Conservation (phyloP, 2,113 vertebrate species). For the Penelope pileata region DNA sequence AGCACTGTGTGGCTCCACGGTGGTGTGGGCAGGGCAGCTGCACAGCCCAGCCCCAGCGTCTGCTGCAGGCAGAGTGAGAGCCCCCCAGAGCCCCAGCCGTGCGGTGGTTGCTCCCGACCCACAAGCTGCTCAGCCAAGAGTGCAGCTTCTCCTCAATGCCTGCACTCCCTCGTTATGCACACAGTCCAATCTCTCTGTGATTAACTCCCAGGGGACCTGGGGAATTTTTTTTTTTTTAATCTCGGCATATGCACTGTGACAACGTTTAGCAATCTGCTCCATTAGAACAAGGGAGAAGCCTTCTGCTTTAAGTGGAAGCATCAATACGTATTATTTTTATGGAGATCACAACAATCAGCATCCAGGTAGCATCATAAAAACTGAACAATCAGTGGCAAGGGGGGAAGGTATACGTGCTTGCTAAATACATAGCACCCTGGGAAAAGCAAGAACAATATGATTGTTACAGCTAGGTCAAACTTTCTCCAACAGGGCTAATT, state of each 20-base stretch:
- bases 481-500: conserved; percentile 16
- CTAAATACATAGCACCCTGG: neutral
- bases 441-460: neutral
- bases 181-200: neutral
- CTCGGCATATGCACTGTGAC: rapidly evolving
- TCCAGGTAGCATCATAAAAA: neutral
- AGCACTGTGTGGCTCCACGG: rapidly evolving
- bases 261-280: neutral
- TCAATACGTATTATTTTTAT: neutral
- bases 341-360: neutral
- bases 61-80: neutral
- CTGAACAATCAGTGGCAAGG: neutral
- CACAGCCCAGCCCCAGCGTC: neutral
- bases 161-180: neutral
- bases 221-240: neutral
- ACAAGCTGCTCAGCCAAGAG: neutral
- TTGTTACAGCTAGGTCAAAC: neutral
- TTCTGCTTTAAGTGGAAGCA: neutral
- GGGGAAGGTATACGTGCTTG: neutral
- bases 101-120: rapidly evolving
- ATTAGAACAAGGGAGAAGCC: neutral
- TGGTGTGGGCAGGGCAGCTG: neutral
- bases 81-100: neutral
- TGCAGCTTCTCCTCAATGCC: neutral
- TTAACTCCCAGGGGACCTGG: neutral